phyloP scores from a whole-genome alignment of 2,113 vertebrate species.

The Jacana jacana region DNA sequence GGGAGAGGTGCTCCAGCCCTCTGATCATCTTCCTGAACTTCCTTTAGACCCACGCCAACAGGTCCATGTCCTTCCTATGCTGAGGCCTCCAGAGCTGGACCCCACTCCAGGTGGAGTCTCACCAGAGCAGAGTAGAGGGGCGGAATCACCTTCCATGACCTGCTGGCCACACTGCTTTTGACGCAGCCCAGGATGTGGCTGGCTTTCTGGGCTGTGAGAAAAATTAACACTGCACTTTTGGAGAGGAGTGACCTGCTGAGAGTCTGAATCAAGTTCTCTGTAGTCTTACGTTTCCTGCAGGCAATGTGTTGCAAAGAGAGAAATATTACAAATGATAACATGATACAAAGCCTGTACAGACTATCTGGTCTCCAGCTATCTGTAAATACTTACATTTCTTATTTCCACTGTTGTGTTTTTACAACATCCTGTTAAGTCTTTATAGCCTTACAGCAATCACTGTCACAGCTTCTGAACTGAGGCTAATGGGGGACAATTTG shows the following conservation, averaged over 20 bases:
- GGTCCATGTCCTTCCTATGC: not conserved
- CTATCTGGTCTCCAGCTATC: not conserved
- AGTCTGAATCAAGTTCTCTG: not conserved
- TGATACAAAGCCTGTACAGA: not conserved
- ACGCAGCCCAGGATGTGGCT: not conserved
- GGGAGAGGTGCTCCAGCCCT: not conserved
- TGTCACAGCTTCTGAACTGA: not conserved
- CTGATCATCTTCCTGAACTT: too few species aligned
- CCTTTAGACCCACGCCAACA: not conserved
- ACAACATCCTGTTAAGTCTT: not conserved
- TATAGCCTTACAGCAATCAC: not conserved
- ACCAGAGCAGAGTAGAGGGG: not conserved
- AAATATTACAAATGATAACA: not conserved
- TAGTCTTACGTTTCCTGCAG: not conserved
- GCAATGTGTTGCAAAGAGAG: not conserved
- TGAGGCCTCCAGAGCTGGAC: not conserved
- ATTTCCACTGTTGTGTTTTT: not conserved
- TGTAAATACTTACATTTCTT: not conserved
- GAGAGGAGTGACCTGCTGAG: not conserved
- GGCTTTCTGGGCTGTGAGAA: not conserved
- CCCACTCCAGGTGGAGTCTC: not conserved
- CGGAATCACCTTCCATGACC: not conserved
- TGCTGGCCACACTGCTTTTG: not conserved
- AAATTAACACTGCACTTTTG: not conserved
- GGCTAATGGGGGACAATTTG: not conserved